These are phyloP conservation scores for Mohoua ochrocephala DNA, from an alignment of 2,113 vertebrate species.

Conservation along the genomic window DNA sequence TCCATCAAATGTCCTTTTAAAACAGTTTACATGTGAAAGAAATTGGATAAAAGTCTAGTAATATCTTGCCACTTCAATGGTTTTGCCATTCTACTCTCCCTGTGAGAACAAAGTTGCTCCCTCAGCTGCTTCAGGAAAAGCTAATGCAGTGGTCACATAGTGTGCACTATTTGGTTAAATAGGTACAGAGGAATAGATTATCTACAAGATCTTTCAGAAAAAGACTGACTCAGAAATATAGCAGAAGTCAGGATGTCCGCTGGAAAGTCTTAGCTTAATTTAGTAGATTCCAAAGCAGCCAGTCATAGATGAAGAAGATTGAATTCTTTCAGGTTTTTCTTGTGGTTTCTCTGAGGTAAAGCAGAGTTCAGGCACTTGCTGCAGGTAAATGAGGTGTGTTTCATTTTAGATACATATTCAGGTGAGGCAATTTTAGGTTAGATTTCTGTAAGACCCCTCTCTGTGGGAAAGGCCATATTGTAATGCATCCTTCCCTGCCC, in stretches of 20 bases:
- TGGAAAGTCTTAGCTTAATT: neutral
- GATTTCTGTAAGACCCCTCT: neutral
- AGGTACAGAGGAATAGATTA: neutral
- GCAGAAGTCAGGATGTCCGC: neutral
- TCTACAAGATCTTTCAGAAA: neutral
- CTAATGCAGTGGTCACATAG: neutral
- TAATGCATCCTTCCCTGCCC: neutral
- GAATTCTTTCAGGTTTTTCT: neutral
- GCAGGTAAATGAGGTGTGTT: neutral
- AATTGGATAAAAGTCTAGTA: neutral
- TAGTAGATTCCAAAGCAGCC: neutral
- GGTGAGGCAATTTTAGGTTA: neutral
- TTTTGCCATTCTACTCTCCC: neutral
- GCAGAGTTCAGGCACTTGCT: neutral
- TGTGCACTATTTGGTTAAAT: neutral
- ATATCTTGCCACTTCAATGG: neutral
- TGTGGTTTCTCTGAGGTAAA: neutral
- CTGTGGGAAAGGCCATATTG: constrained; percentile 26
- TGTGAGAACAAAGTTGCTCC: neutral
- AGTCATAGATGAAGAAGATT: neutral
- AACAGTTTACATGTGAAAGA: neutral
- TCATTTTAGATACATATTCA: neutral
- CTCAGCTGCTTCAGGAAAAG: neutral
- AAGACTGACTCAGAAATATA: neutral
- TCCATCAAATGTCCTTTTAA: neutral